Evolutionary conservation across 2,113 vertebrate genomes (phyloP), one percentile per base, ranked within the genome.

Genomic region (Chloropsis cyanopogon): DNA sequence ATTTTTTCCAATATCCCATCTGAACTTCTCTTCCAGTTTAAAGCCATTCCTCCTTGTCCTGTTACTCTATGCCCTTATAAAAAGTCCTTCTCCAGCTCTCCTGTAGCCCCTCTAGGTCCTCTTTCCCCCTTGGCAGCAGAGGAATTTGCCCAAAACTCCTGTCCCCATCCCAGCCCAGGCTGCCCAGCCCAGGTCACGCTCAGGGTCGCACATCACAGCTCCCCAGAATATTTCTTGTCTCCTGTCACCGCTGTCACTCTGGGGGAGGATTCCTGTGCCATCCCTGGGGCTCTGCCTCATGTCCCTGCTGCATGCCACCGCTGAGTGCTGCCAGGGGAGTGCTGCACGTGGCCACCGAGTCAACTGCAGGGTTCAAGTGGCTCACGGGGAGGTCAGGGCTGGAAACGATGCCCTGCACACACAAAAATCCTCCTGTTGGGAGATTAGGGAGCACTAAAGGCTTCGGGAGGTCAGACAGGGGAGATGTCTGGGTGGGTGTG

Each of bases 281-380:
- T 10, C 33, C 26, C 83, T 12, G 87, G 65, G 84, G 88, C 86
- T 95, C 94, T 96, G 95, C 93, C 86, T 85, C 64, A 10, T 89
- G 70, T 96, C 94, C 71, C 53, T 12, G 37, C 92, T 88, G 85
- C 85, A 1, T 93, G 93, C 66, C 66, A 3, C 66, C 1, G 70
- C 88, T 89, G 94, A 92, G 95, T 77, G 94, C 94, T 18, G 81
- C 77, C 14, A 10, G 60, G 79, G 54, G 16, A 64, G 6, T 59
- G 60, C 92, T 37, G 81, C 80, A 19, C 3, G 22, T 80, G 72
- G 93, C 96, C 91, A 16, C 83, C 4, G 18, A 63, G 78, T 41
- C 94, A 76, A 31, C 93, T 57, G 42, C 9, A 7, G 91, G 78
- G 70, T 89, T 95, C 91, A 85, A 44, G 87, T 91, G 95, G 95